These are phyloP conservation scores for Hypselothyrea guttata DNA, from an alignment of 2,888 invertebrate genomes.

Conservation along the genomic window DNA sequence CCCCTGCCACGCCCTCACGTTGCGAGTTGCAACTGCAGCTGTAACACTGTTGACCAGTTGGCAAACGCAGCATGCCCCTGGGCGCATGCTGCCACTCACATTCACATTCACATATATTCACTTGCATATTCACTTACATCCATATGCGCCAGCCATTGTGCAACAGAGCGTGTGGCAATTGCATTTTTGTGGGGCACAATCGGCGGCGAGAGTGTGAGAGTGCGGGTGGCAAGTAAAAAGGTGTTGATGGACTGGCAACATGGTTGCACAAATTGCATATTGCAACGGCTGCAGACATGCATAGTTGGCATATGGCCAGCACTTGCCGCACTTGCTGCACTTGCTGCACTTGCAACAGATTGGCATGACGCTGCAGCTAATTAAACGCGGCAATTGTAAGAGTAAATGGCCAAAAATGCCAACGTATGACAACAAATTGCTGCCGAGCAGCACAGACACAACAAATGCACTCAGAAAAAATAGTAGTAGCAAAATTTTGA, in stretches of 20 bases:
- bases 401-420: slow-evolving; percentile 20
- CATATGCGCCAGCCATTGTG: slow-evolving; percentile 24
- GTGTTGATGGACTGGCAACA: slow-evolving; percentile 74
- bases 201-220: background rate
- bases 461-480: too few species aligned
- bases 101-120: slow-evolving; percentile 3
- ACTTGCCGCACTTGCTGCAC: background rate
- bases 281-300: slow-evolving; percentile 28
- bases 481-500: too few species aligned
- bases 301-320: slow-evolving; percentile 49
- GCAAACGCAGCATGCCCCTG: slow-evolving; percentile 15
- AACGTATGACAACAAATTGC: background rate
- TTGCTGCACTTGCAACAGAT: slow-evolving; percentile 7
- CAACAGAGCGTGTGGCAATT: slow-evolving; percentile 46
- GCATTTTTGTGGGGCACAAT: slow-evolving; percentile 45
- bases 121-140: slow-evolving; percentile 10
- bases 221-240: slow-evolving; percentile 49
- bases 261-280: slow-evolving; percentile 70
- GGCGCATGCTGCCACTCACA: slow-evolving; percentile 16
- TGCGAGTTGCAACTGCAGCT: background rate
- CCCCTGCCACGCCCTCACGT: background rate
- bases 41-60: slow-evolving; percentile 6
- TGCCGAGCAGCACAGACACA: too few species aligned
- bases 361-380: slow-evolving; percentile 64
- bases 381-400: slow-evolving; percentile 59